Evolutionary conservation across 2,797 vertebrate genomes (phyloP).

Genomic region (Pseudochromis fuscus): DNA sequence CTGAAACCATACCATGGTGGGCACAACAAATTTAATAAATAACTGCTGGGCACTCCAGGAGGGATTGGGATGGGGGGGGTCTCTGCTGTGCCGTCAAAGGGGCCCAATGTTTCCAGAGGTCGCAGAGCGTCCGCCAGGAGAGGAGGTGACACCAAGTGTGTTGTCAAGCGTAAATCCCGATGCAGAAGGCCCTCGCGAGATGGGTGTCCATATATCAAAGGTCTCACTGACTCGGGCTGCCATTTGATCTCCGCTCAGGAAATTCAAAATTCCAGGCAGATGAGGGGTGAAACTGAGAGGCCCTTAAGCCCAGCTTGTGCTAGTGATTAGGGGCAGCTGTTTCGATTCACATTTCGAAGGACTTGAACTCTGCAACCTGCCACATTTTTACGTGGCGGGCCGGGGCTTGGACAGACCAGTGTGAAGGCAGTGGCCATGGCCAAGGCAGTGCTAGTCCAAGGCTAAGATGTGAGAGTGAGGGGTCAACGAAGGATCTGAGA

Average conservation of each 20-base stretch:
- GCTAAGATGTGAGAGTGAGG: slow-evolving; percentile 11
- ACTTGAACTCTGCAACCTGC: slow-evolving; percentile 90
- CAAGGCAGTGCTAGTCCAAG: slow-evolving; percentile 50
- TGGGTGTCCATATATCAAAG: slow-evolving; percentile 90
- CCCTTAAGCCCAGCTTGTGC: slow-evolving; percentile 86
- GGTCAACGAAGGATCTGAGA: slow-evolving; percentile 2
- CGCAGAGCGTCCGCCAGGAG: slow-evolving; percentile 75
- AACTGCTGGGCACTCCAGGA: slow-evolving; percentile 82
- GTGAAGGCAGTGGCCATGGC: slow-evolving; percentile 69
- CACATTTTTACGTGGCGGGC: slow-evolving; percentile 80
- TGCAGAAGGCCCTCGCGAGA: slow-evolving; percentile 86
- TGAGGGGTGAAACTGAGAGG: slow-evolving; percentile 90
- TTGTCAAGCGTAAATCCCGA: slow-evolving; percentile 90
- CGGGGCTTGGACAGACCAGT: slow-evolving; percentile 66
- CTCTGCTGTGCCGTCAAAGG: slow-evolving; percentile 80
- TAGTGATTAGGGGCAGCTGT: slow-evolving; percentile 90
- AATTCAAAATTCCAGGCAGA: slow-evolving; percentile 91
- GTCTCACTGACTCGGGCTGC: slow-evolving; percentile 85
- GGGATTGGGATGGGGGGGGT: slow-evolving; percentile 27
- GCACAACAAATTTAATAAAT: slow-evolving; percentile 89
- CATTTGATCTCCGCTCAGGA: slow-evolving; percentile 89
- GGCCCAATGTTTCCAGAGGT: slow-evolving; percentile 85
- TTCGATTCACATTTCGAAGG: slow-evolving; percentile 89
- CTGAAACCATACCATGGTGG: slow-evolving; percentile 86
- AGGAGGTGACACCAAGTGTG: slow-evolving; percentile 89